Percentiles rank a stretch among this genome's conserved stretches.
phyloP scores from a whole-genome alignment of 2,797 vertebrate genomes.

The Myiotriccus ornatus region DNA sequence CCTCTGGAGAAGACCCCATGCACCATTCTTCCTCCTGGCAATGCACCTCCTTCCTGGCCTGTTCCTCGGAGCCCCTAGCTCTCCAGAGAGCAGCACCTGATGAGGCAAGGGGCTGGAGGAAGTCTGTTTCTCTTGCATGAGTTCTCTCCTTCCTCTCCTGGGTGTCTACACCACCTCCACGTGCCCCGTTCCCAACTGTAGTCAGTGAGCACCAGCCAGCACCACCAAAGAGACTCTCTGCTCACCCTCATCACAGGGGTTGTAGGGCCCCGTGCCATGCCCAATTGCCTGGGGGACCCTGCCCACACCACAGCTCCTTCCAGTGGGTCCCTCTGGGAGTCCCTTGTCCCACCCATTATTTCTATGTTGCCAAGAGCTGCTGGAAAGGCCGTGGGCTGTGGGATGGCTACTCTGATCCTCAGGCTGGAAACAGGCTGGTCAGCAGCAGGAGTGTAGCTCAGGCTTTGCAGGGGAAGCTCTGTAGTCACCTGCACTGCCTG shows the following conservation, averaged over 20 bases:
- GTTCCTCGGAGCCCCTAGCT: not conserved
- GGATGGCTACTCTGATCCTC: not conserved
- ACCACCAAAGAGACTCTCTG: not conserved
- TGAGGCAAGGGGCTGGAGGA: not conserved
- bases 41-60: not conserved
- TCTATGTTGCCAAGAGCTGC: not conserved
- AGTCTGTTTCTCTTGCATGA: not conserved
- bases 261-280: not conserved
- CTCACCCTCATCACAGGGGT: rapidly evolving
- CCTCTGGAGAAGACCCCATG: not conserved
- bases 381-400: not conserved
- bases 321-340: not conserved
- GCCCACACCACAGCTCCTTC: not conserved
- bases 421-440: not conserved
- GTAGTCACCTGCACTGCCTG: rapidly evolving
- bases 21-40: not conserved
- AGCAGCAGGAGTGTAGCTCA: not conserved
- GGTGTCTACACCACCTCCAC: not conserved
- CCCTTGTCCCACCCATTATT: not conserved
- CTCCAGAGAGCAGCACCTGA: rapidly evolving
- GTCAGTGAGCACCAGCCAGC: not conserved
- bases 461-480: not conserved
- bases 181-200: rapidly evolving
- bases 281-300: not conserved
- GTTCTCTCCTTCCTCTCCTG: not conserved